Evolutionary conservation across 2,888 invertebrate genomes (phyloP), one percentile per base, ranked within the genome.

Genomic region (Drosophila prolongata): DNA sequence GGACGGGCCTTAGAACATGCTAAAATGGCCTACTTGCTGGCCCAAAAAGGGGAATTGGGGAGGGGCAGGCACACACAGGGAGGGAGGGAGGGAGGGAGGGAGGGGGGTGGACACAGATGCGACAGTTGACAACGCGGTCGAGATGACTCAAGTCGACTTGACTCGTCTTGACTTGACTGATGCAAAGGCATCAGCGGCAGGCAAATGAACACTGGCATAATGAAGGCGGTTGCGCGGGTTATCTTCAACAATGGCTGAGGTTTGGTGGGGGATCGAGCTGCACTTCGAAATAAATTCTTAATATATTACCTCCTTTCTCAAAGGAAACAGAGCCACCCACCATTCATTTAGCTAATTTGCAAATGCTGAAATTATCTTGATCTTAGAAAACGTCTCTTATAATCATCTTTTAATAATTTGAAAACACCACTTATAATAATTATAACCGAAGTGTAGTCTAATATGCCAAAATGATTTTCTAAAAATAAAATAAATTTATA

Each of bases 11-110:
- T 53, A 67, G 60, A 69, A 66, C 52, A 81, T 75, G 83, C 76
- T 72, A 82, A 75, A 85, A 80, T 86, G 87, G 84, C 89, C 89
- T 89, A 86, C 81, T 86, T 89, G 78, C 72, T 19, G 65, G 53
- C 54, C 68, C 27, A 24, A 35, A 47, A 46, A n/a, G n/a, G 34
- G n/a, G 24, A 3, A 11, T 37, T 3, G 24, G 38, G 38, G 44
- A 42, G 14, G 40, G 14, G 40, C 8, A 0, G 30, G 9, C 30
- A 8, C 35, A 4, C 35, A 10, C 9, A 9, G 6, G 9, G 42
- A 9, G 9, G 2, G 6, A 6, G 47, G n/a, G 3, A 13, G 16
- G 40, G 1, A 16, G 37, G n/a, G n/a, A n/a, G n/a, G n/a, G n/a
- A n/a, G n/a, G n/a, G 30, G 14, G 47, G 16, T 16, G 16, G 14